These are phyloP conservation scores for Dexiosoma caninum DNA, from an alignment of 2,888 invertebrate genomes.

Conservation along the genomic window DNA sequence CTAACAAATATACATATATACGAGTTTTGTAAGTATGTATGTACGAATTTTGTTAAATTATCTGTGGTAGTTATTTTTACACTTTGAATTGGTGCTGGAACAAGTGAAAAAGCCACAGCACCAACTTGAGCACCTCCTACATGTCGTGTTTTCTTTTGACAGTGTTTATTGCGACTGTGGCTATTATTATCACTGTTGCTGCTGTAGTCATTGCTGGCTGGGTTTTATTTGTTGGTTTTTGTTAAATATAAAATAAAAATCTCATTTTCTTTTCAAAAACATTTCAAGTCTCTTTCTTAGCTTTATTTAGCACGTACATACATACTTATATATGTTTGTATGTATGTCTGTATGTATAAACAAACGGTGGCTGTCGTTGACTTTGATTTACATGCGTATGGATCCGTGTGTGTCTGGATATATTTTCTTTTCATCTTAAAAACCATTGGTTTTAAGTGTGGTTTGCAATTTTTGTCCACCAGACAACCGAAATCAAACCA, in stretches of 20 bases:
- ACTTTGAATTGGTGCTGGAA: slow-evolving; percentile 8
- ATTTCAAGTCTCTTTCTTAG: too few species aligned
- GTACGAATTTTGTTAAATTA: slow-evolving; percentile 32
- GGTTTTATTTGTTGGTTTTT: not conserved
- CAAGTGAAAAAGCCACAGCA: slow-evolving; percentile 2
- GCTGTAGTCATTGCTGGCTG: not conserved
- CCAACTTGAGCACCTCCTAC: slow-evolving; percentile 55
- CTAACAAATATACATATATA: slow-evolving; percentile 1
- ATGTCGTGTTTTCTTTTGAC: slow-evolving; percentile 35
- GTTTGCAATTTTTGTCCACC: slow-evolving; percentile 40
- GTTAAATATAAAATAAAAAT: too few species aligned
- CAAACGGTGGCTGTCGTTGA: not conserved
- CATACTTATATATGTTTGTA: too few species aligned
- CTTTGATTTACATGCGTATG: not conserved
- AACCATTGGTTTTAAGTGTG: slow-evolving; percentile 55
- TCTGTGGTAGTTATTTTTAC: slow-evolving; percentile 29
- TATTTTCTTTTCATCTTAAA: slow-evolving; percentile 7
- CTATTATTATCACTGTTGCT: not conserved
- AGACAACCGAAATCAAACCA: slow-evolving; percentile 8
- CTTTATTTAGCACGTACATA: not conserved
- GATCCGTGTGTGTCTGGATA: not conserved
- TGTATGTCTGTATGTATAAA: too few species aligned
- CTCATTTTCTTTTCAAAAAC: too few species aligned
- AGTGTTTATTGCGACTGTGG: slow-evolving; percentile 5
- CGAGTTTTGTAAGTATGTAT: too few species aligned